Percentiles rank a stretch among this genome's conserved stretches.
Conservation (phyloP, 2,113 vertebrate species). For the Periophthalmodon schlosseri region DNA sequence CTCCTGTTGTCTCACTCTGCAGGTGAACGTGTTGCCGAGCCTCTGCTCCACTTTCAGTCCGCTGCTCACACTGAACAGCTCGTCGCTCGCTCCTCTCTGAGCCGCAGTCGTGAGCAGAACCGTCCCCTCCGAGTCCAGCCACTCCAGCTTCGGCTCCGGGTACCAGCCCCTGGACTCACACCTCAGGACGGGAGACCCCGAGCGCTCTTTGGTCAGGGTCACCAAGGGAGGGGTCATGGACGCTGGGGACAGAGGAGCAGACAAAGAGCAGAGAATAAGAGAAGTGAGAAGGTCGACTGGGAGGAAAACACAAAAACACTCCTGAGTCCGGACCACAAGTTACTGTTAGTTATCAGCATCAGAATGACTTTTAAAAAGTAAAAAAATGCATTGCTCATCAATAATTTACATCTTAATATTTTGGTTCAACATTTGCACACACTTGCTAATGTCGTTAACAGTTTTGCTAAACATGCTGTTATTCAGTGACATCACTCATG, state of each 20-base stretch:
- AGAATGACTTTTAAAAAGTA: too few relatives aligned
- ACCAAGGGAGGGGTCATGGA: neutral
- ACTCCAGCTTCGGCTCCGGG: slow-evolving; percentile 1
- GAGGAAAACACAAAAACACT: neutral
- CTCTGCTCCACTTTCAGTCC: neutral
- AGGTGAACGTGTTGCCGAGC: neutral
- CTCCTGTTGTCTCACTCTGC: neutral
- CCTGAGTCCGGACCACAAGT: too few relatives aligned
- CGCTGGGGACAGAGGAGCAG: neutral
- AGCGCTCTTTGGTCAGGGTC: neutral
- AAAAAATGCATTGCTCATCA: too few relatives aligned
- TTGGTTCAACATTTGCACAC: too few relatives aligned
- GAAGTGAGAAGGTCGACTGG: neutral
- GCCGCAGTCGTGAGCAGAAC: neutral
- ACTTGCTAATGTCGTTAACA: too few relatives aligned
- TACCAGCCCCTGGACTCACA: slow-evolving; percentile 4
- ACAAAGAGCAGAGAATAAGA: neutral
- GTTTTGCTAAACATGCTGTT: too few relatives aligned
- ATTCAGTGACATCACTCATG: too few relatives aligned
- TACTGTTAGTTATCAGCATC: too few relatives aligned
- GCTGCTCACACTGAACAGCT: neutral
- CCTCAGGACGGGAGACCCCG: neutral
- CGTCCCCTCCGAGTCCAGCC: slow-evolving; percentile 9
- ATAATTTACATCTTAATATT: too few relatives aligned
- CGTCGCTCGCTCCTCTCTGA: neutral